A percentile compares a stretch with the other conserved stretches of the same genome.
Evolutionary conservation across 2,113 vertebrate species (phyloP).

Genomic region (Callithrix jacchus): DNA sequence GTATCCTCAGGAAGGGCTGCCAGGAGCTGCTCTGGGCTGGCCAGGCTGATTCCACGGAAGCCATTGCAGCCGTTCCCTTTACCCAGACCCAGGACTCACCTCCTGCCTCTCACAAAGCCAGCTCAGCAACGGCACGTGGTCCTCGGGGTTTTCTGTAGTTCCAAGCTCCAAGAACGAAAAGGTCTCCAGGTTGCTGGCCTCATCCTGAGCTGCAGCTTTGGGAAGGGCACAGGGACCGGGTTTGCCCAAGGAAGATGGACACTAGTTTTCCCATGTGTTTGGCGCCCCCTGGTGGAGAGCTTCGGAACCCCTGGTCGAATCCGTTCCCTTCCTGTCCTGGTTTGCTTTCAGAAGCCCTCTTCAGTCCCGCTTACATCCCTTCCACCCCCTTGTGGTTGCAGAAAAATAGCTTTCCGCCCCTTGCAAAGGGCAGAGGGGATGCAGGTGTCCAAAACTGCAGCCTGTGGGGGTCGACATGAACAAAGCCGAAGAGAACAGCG

Average conservation of each 20-base stretch:
- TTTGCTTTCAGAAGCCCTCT: background rate
- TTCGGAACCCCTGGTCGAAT: background rate
- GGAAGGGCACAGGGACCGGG: background rate
- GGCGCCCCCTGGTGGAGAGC: conserved; percentile 39
- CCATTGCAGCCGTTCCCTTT: background rate
- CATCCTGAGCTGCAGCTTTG: background rate
- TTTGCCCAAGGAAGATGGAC: background rate
- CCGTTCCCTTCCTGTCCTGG: background rate
- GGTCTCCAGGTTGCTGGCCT: background rate
- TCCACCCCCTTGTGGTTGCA: background rate
- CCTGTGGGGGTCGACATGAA: background rate
- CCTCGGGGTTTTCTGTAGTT: background rate
- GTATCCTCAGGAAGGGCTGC: background rate
- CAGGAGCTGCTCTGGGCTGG: background rate
- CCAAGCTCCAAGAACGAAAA: background rate
- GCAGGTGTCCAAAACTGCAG: background rate
- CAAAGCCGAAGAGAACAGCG: background rate
- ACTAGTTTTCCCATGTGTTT: background rate
- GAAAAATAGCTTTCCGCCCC: background rate
- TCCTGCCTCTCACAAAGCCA: background rate
- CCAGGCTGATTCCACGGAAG: background rate
- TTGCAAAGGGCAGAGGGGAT: background rate
- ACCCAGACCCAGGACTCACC: background rate
- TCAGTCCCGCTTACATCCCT: rapidly evolving
- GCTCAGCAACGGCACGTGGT: background rate